These are phyloP conservation scores for Anser brachyrhynchus DNA, from an alignment of 2,113 vertebrate species.

Conservation along the genomic window DNA sequence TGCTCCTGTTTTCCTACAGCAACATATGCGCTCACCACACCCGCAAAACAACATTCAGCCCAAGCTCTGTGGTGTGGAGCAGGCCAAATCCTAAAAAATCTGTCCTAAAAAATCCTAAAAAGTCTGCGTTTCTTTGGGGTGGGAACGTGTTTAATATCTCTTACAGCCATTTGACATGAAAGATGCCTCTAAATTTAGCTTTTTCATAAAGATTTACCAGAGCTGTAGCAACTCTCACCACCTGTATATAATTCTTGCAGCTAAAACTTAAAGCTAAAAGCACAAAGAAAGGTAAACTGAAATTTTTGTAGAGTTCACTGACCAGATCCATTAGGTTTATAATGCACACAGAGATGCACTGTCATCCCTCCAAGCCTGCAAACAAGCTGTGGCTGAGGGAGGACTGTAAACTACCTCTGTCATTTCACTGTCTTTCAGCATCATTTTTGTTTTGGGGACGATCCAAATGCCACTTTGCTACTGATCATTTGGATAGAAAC, in stretches of 20 bases:
- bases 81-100: background rate
- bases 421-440: background rate
- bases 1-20: background rate
- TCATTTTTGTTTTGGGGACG: background rate
- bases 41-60: background rate
- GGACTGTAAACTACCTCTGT: background rate
- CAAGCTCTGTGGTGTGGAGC: background rate
- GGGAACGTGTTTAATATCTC: background rate
- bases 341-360: background rate
- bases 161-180: background rate
- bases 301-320: background rate
- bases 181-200: background rate
- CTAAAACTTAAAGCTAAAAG: background rate
- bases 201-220: background rate
- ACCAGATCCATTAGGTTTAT: background rate
- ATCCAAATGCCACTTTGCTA: background rate
- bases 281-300: background rate
- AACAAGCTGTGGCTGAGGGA: background rate
- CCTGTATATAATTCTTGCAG: background rate
- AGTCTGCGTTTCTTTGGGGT: background rate
- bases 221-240: background rate
- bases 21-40: background rate
- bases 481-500: conserved; percentile 35
- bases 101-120: too few relatives aligned
- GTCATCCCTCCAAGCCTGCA: background rate